Conservation (phyloP, 2,113 vertebrate species). For the Ranitomeya imitator region DNA sequence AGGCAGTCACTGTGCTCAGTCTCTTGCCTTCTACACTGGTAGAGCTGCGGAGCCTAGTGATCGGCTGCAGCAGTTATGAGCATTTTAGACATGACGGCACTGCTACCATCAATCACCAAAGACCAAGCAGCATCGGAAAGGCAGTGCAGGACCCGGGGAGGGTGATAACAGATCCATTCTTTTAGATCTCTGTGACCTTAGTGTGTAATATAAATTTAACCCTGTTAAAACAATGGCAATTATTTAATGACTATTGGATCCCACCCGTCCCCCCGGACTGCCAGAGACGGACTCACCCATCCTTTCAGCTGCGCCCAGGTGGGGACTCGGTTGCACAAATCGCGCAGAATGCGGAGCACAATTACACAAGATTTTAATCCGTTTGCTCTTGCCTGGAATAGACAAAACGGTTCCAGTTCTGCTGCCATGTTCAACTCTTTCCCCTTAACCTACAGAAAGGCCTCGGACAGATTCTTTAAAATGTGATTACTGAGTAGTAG, state of each 20-base stretch:
- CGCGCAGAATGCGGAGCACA: slow-evolving; percentile 94
- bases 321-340: slow-evolving; percentile 97
- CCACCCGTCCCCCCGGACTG: neutral
- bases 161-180: too few species aligned
- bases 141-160: too few species aligned
- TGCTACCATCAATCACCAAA: too few species aligned
- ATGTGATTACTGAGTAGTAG: slow-evolving; percentile 64
- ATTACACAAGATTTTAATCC: slow-evolving; percentile 99
- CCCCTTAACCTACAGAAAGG: slow-evolving; percentile 67
- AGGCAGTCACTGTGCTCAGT: too few species aligned
- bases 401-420: slow-evolving; percentile 74
- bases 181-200: too few species aligned
- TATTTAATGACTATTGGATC: neutral
- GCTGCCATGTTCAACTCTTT: slow-evolving; percentile 62
- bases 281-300: slow-evolving; percentile 88
- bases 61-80: too few species aligned
- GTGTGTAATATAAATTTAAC: too few species aligned
- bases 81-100: too few species aligned
- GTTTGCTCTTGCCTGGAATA: slow-evolving; percentile 95
- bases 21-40: too few species aligned
- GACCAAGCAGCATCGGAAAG: too few species aligned
- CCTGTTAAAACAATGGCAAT: neutral
- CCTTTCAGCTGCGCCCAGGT: slow-evolving; percentile 96
- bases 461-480: slow-evolving; percentile 63
- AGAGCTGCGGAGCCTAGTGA: too few species aligned